phyloP scores from a whole-genome alignment of 2,888 invertebrate genomes.

The Melipona beecheii region DNA sequence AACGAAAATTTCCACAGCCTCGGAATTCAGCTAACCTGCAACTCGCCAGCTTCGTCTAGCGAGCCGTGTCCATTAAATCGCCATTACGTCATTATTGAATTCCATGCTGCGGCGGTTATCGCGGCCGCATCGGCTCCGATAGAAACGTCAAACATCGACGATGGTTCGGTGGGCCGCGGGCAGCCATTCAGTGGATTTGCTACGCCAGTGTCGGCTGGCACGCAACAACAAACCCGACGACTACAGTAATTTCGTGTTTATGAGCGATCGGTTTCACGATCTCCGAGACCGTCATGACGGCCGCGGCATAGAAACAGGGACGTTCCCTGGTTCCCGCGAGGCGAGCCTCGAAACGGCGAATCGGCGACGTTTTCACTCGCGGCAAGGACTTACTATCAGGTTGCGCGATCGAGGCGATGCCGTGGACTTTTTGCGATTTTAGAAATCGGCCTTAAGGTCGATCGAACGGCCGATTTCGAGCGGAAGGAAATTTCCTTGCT shows the following conservation, averaged over 20 bases:
- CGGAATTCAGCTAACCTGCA: background rate
- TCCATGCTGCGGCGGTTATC: background rate
- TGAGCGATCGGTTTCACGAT: slow-evolving; percentile 63
- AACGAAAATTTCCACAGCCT: background rate
- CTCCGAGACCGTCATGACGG: slow-evolving; percentile 23
- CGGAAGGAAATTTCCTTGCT: slow-evolving; percentile 43
- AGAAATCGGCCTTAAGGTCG: slow-evolving; percentile 82
- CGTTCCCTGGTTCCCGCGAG: slow-evolving; percentile 17
- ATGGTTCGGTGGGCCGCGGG: background rate
- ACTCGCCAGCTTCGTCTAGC: background rate
- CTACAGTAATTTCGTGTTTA: slow-evolving; percentile 54
- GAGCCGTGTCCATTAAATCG: background rate
- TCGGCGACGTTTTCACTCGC: slow-evolving; percentile 71
- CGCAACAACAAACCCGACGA: slow-evolving; percentile 51
- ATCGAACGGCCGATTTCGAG: slow-evolving; percentile 44
- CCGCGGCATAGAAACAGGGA: slow-evolving; percentile 33
- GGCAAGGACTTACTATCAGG: slow-evolving; percentile 76
- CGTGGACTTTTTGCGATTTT: slow-evolving; percentile 76
- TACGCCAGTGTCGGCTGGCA: slow-evolving; percentile 40
- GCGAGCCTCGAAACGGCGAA: slow-evolving; percentile 16
- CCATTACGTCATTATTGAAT: slow-evolving; percentile 9
- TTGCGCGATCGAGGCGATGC: slow-evolving; percentile 72
- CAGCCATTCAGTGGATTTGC: slow-evolving; percentile 21
- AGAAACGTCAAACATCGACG: slow-evolving; percentile 24
- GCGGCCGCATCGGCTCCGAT: background rate